Percentiles rank a stretch among this genome's conserved stretches.
These are phyloP conservation scores for Grammomys surdaster DNA, from an alignment of 2,113 vertebrate genomes.

Conservation along the genomic window DNA sequence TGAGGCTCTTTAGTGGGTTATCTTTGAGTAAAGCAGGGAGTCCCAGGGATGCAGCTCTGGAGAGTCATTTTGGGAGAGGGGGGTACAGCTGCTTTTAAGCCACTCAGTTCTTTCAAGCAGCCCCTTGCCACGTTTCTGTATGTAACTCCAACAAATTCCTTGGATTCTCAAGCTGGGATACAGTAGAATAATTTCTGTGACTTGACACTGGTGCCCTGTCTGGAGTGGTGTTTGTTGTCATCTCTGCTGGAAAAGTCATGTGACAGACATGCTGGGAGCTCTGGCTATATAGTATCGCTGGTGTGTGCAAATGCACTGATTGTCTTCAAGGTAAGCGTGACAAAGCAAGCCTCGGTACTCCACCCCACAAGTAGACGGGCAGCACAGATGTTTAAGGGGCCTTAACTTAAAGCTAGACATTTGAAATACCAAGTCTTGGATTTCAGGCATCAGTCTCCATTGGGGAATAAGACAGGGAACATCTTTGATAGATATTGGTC, in stretches of 20 bases:
- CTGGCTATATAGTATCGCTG: neutral
- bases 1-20: neutral
- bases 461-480: neutral
- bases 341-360: accelerated
- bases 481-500: no score
- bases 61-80: no score
- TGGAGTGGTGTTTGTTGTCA: neutral
- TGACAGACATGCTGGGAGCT: neutral
- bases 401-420: neutral
- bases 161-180: neutral
- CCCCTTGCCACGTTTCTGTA: neutral
- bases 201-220: neutral
- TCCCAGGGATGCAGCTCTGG: neutral
- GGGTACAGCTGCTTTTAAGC: neutral
- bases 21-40: neutral
- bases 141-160: neutral
- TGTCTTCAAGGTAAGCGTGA: neutral
- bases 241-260: neutral
- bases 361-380: accelerated
- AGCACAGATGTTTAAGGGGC: neutral
- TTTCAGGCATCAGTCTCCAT: neutral
- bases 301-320: neutral
- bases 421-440: neutral
- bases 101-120: neutral
- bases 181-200: neutral